Base-by-base conservation (phyloP, 2,797 vertebrate species). In the Anabas testudineus region DNA sequence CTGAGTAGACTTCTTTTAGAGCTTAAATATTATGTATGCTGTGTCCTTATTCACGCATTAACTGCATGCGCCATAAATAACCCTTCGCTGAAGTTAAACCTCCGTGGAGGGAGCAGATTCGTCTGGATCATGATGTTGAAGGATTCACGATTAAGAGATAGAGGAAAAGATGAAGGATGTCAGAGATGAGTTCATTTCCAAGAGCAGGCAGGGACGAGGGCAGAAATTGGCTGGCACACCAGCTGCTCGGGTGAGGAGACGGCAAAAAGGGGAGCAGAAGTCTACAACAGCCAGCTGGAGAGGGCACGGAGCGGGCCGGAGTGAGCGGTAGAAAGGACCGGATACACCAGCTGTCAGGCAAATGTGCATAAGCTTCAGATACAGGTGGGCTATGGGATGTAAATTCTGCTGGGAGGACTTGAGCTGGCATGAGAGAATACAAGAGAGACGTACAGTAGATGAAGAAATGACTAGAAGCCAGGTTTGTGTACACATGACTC, bases 271-370 rank as follows among this genome's bases (percentile, higher is more conserved):
- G 71, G 64, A 78, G 74, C 74, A 77, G 75, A 71, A 77, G 64
- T 81, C 73, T 58, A 41, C 73, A 80, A 69, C 55, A 81, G 80
- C 78, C 89, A 91, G 87, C 83, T 86, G 84, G 85, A 75, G 76
- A 76, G 81, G 84, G 78, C 77, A 85, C 73, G 74, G 79, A 81
- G 71, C 30, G 42, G 78, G 73, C 67, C 71, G 52, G 72, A 53
- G 67, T 26, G 28, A 71, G 63, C 13, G 2, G 36, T 39, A 58
- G 67, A 81, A 67, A 78, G n/a, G 58, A 67, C 66, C 59, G 52
- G 77, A 56, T 63, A 24, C 13, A 19, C 76, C 76, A 48, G 74
- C 82, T 89, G 90, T 74, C 75, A 39, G 64, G 53, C 78, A 83
- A n/a, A 52, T 76, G 78, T 88, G 82, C 45, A 70, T 72, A 10